A percentile compares a stretch with the other conserved stretches of the same genome.
These are phyloP conservation scores for Nycteola revayana DNA, from an alignment of 2,888 invertebrate genomes.

Conservation along the genomic window DNA sequence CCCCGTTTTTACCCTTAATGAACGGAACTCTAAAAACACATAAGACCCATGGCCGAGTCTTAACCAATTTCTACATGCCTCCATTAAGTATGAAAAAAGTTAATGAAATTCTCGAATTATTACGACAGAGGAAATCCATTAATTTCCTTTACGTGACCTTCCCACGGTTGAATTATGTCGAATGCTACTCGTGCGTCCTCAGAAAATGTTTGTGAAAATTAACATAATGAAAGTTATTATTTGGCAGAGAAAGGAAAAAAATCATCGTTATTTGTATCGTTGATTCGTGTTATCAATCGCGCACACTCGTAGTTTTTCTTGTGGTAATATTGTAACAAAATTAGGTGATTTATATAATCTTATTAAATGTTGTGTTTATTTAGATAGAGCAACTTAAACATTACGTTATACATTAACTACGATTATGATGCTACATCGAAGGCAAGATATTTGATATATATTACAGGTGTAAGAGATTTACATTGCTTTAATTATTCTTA, in stretches of 20 bases:
- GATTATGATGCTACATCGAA: too few relatives aligned
- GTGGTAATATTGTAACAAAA: slow-evolving; percentile 2
- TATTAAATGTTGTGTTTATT: too few relatives aligned
- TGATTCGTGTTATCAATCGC: slow-evolving; percentile 36
- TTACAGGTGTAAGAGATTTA: too few relatives aligned
- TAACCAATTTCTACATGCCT: too few relatives aligned
- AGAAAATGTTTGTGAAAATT: slow-evolving; percentile 3
- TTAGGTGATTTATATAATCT: too few relatives aligned
- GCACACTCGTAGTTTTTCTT: slow-evolving; percentile 27
- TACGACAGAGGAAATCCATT: slow-evolving; percentile 19
- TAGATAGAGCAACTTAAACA: too few relatives aligned
- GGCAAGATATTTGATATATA: too few relatives aligned
- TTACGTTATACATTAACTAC: too few relatives aligned
- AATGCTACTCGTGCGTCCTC: slow-evolving; percentile 9
- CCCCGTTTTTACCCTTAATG: too few relatives aligned
- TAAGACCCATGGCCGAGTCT: too few relatives aligned
- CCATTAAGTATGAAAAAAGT: background rate
- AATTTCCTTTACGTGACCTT: slow-evolving; percentile 22
- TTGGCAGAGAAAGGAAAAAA: slow-evolving; percentile 5
- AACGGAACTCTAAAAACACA: too few relatives aligned
- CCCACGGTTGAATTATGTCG: slow-evolving; percentile 7
- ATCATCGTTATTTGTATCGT: slow-evolving; percentile 27
- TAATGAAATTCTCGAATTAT: slow-evolving; percentile 9
- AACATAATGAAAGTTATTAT: slow-evolving; percentile 5
- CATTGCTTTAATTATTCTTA: too few relatives aligned